Evolutionary conservation across 2,797 vertebrate species (phyloP).

Genomic region (Sparus aurata): DNA sequence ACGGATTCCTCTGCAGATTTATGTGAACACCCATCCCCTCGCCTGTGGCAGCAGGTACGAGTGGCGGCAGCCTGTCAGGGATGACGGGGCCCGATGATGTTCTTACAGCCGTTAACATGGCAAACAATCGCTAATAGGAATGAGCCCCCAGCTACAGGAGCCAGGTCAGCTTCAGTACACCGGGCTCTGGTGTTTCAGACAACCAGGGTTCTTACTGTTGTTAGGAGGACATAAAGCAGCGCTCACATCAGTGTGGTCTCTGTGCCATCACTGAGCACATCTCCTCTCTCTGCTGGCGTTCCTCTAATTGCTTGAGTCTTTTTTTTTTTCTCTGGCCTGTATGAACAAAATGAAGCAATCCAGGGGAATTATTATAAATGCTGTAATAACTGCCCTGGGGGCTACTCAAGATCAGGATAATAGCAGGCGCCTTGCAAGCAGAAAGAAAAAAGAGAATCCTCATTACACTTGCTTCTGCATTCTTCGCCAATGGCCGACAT

Average conservation of each 20-base stretch:
- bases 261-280: slow-evolving; percentile 38
- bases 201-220: slow-evolving; percentile 6
- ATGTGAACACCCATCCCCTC: slow-evolving; percentile 74
- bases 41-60: slow-evolving; percentile 86
- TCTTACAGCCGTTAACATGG: slow-evolving; percentile 87
- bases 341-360: slow-evolving; percentile 83
- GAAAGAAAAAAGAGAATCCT: slow-evolving; percentile 80
- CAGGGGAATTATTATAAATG: slow-evolving; percentile 84
- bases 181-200: slow-evolving; percentile 23
- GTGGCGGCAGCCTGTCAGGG: slow-evolving; percentile 83
- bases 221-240: slow-evolving; percentile 5
- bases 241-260: slow-evolving; percentile 21
- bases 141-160: slow-evolving; percentile 80
- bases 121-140: slow-evolving; percentile 85
- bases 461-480: slow-evolving; percentile 85
- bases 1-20: slow-evolving; percentile 81
- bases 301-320: slow-evolving; percentile 69
- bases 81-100: slow-evolving; percentile 80
- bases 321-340: slow-evolving; percentile 63
- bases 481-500: slow-evolving; percentile 78
- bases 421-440: slow-evolving; percentile 83
- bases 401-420: slow-evolving; percentile 80
- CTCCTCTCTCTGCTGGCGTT: slow-evolving; percentile 51
- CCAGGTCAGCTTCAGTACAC: slow-evolving; percentile 59
- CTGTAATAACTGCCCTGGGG: slow-evolving; percentile 85